These are phyloP conservation scores for Machimus rusticus DNA, from an alignment of 2,888 invertebrate species.

Conservation along the genomic window DNA sequence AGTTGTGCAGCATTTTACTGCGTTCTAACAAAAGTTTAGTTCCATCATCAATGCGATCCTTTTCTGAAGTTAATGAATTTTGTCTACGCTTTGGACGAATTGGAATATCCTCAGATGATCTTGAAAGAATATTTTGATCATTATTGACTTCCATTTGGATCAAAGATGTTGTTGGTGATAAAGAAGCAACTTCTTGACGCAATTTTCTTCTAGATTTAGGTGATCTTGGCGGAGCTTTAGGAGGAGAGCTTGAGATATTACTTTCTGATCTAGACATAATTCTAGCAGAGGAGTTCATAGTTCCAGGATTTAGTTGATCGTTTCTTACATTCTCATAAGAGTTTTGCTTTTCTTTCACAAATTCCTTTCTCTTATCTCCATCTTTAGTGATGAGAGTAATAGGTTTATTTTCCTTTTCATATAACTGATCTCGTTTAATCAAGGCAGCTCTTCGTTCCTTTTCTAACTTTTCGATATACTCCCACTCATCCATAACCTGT, in stretches of 20 bases:
- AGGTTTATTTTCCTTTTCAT: conserved; percentile 51
- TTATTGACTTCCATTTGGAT: neutral
- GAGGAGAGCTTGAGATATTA: neutral
- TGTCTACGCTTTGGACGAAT: conserved; percentile 48
- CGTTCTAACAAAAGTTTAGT: conserved; percentile 59
- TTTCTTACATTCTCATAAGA: neutral
- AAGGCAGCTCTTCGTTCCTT: conserved; percentile 57
- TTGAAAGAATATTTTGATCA: conserved; percentile 21
- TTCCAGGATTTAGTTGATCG: neutral
- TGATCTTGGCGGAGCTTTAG: conserved; percentile 28
- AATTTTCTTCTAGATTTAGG: conserved; percentile 17
- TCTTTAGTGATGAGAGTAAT: neutral
- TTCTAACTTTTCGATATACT: conserved; percentile 58
- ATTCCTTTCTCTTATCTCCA: neutral
- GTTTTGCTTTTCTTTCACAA: neutral
- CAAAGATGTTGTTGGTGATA: neutral
- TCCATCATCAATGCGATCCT: conserved; percentile 53
- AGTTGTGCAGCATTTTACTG: conserved; percentile 59
- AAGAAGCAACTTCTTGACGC: neutral
- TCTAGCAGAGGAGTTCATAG: neutral
- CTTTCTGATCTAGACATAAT: conserved; percentile 2
- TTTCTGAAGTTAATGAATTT: conserved; percentile 42
- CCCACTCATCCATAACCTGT: conserved; percentile 36
- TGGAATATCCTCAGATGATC: conserved; percentile 47
- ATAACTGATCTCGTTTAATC: conserved; percentile 57